A percentile compares a stretch with the other conserved stretches of the same genome.
These are phyloP conservation scores for Brachynemurus nebulosus DNA, from an alignment of 2,888 invertebrate species.

Conservation along the genomic window DNA sequence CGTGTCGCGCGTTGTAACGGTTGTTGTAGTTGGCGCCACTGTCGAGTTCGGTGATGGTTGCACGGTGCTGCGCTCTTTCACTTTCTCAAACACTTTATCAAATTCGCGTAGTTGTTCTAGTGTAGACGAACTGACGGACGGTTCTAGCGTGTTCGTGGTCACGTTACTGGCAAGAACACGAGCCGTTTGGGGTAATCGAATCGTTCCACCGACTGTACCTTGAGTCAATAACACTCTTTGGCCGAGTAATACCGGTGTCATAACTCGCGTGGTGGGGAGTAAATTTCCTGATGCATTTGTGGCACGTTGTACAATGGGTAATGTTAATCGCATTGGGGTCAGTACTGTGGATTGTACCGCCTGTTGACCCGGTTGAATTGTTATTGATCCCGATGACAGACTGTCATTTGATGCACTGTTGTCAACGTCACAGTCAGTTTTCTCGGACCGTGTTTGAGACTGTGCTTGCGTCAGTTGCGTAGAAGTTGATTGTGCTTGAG, in stretches of 20 bases:
- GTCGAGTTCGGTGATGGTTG: slow-evolving; percentile 26
- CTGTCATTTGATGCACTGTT: neutral
- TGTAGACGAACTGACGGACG: slow-evolving; percentile 60
- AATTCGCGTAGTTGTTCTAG: slow-evolving; percentile 66
- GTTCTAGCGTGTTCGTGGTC: slow-evolving; percentile 29
- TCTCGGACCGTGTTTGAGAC: no score
- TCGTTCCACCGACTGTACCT: slow-evolving; percentile 35
- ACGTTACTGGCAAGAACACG: slow-evolving; percentile 21
- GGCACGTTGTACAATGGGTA: slow-evolving; percentile 36
- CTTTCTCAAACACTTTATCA: slow-evolving; percentile 67
- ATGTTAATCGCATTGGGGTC: slow-evolving; percentile 39
- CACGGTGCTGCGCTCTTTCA: slow-evolving; percentile 59
- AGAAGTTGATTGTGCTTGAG: no score
- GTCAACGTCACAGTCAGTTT: neutral
- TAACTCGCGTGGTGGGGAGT: slow-evolving; percentile 29
- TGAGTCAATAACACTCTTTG: slow-evolving; percentile 32
- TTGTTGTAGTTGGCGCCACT: neutral
- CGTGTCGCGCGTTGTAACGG: slow-evolving; percentile 16
- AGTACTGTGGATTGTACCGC: slow-evolving; percentile 28
- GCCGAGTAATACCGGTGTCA: slow-evolving; percentile 17
- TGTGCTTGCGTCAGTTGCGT: no score
- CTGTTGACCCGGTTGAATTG: neutral
- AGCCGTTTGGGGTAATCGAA: slow-evolving; percentile 26
- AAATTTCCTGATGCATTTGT: slow-evolving; percentile 38
- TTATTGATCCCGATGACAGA: slow-evolving; percentile 1